Evolutionary conservation across 2,888 invertebrate species (phyloP).

Genomic region (Drosophila silvestris): DNA sequence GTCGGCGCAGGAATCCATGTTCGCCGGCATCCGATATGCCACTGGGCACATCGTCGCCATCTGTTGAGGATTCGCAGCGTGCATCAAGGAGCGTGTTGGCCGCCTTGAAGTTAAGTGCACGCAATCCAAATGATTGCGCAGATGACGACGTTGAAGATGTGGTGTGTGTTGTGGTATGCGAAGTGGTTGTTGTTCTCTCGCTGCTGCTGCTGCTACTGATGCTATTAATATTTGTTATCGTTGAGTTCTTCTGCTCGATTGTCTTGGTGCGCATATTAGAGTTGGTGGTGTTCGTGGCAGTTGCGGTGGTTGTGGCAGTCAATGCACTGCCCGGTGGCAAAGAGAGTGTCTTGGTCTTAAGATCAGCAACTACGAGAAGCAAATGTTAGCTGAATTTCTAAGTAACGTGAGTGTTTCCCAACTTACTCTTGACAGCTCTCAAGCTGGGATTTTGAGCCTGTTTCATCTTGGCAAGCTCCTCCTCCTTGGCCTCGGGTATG

Average conservation of each 20-base stretch:
- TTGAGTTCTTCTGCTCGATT: constrained; percentile 45
- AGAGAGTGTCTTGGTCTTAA: constrained; percentile 83
- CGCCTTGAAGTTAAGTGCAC: constrained; percentile 67
- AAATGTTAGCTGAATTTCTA: not conserved
- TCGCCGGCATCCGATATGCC: constrained; percentile 84
- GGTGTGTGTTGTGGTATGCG: constrained; percentile 9
- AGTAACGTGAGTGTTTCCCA: not conserved
- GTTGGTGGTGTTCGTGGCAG: constrained; percentile 17
- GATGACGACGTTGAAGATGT: constrained; percentile 26
- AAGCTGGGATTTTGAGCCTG: constrained; percentile 73
- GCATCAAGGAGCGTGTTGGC: constrained; percentile 70
- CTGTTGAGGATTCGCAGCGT: constrained; percentile 66
- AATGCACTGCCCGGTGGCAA: constrained; percentile 82
- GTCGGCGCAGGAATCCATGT: constrained; percentile 88
- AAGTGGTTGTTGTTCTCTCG: constrained; percentile 15
- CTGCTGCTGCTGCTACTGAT: constrained; percentile 10
- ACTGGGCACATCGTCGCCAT: constrained; percentile 65
- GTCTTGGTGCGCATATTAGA: constrained; percentile 49
- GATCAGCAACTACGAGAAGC: constrained; percentile 57
- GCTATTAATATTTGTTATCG: constrained; percentile 9
- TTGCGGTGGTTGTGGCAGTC: constrained; percentile 52
- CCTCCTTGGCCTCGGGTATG: constrained; percentile 92
- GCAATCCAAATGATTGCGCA: constrained; percentile 62
- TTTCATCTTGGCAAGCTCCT: constrained; percentile 87
- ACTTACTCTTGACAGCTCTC: constrained; percentile 49